Evolutionary conservation across 2,797 vertebrate genomes (phyloP).

Genomic region (Taenioides sp.): DNA sequence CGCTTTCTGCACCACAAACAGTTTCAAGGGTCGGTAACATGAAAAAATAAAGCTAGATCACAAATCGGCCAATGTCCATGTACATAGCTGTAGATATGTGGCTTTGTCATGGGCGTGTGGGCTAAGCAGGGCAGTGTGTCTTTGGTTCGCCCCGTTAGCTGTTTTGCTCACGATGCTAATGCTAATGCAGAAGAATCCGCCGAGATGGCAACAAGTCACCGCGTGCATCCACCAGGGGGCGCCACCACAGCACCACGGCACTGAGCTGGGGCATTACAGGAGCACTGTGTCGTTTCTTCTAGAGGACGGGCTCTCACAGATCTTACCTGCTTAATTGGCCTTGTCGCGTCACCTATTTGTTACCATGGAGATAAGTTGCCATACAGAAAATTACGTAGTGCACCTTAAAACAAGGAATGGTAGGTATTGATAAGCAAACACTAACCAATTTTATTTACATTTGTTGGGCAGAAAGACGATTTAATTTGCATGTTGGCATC

Average conservation of each 20-base stretch:
- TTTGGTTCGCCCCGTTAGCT: conserved; percentile 47
- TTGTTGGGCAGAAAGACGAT: no score
- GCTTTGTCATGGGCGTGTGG: conserved; percentile 59
- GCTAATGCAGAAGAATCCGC: conserved; percentile 11
- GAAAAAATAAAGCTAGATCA: conserved; percentile 14
- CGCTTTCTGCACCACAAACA: conserved; percentile 34
- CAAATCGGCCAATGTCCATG: conserved; percentile 45
- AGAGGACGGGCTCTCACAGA: no score
- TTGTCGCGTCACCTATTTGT: no score
- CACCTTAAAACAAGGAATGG: no score
- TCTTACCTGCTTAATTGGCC: no score
- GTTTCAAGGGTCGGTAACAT: conserved; percentile 21
- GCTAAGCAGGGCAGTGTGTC: conserved; percentile 45
- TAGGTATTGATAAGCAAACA: no score
- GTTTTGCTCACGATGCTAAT: conserved; percentile 24
- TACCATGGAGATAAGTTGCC: no score
- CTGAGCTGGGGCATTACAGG: no score
- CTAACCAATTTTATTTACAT: not conserved
- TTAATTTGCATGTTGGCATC: not conserved
- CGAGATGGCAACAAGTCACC: conserved; percentile 64
- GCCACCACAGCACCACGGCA: not conserved
- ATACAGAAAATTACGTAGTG: no score
- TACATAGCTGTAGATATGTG: conserved; percentile 46
- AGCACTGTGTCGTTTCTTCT: no score
- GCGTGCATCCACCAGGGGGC: conserved; percentile 37